Conservation (phyloP, 2,888 invertebrate genomes). For the Diogma glabrata region DNA sequence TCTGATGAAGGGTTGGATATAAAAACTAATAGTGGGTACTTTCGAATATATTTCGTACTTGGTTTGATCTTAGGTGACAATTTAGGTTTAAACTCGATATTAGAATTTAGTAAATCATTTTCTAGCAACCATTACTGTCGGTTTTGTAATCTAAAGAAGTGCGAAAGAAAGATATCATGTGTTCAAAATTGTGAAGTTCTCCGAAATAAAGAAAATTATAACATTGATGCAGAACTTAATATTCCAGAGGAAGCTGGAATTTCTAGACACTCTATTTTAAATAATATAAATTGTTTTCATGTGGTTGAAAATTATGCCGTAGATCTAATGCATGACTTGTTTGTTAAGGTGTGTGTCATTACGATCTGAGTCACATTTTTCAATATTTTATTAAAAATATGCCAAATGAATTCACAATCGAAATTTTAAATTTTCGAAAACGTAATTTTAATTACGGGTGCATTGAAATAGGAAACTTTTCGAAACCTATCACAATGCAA, state of each 20-base stretch:
- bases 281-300: constrained; percentile 20
- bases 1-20: constrained; percentile 20
- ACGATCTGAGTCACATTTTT: constrained; percentile 18
- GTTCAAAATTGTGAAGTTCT: constrained; percentile 9
- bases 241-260: constrained; percentile 18
- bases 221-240: background rate
- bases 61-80: constrained; percentile 16
- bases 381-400: background rate
- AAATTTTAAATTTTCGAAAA: constrained; percentile 21
- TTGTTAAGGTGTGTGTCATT: constrained; percentile 19
- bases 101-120: constrained; percentile 17
- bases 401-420: constrained; percentile 16
- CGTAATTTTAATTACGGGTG: constrained; percentile 21
- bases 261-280: constrained; percentile 20
- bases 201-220: constrained; percentile 19
- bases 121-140: constrained; percentile 22
- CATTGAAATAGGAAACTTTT: constrained; percentile 20
- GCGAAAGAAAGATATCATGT: constrained; percentile 17
- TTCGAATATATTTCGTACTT: constrained; percentile 15
- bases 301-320: constrained; percentile 20
- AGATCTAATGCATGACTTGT: constrained; percentile 24
- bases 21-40: constrained; percentile 10
- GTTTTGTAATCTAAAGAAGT: constrained; percentile 20
- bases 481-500: constrained; percentile 16
- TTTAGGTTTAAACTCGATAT: background rate